Base-by-base conservation (phyloP, 2,113 vertebrate species). In the Brachyhypopomus gauderio region DNA sequence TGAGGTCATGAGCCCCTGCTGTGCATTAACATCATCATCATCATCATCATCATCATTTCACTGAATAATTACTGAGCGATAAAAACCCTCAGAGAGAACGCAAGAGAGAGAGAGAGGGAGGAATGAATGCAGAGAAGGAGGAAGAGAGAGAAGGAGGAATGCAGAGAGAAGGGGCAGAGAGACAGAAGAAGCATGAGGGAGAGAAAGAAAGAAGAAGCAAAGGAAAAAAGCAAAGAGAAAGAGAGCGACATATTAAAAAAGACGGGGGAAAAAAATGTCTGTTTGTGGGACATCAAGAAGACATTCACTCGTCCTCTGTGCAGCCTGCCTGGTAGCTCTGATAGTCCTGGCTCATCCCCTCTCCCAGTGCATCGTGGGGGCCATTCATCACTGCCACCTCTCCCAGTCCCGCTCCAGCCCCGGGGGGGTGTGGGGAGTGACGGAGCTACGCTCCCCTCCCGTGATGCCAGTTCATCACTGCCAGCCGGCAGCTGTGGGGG, bases 391-490 rank as follows among this genome's bases (percentile, higher is more conserved):
- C n/a, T 36, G 12, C 14, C 34, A 5, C 64, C 34, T 70, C 34
- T 70, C 38, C 34, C 8, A 11, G 19, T n/a, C 20, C 19, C 16
- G 4, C 64, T 34, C 30, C 2, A 5, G 8, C 30, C 36, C 64
- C 14, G 45, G 45, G 45, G 45, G 5, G 45, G 2, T 3, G 9
- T 36, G 64, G 11, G 20, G 19, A 41, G 66, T n/a, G 64, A 6
- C 14, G 64, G 25, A 0, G 12, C 27, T 30, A 36, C 3, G 19
- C 34, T 70, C 66, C n/a, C 3, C 3, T 5, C 64, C 38, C 34
- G 22, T 41, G 66, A 38, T n/a, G 66, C 66, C 66, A 41, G 20
- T 70, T 70, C 36, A 70, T 70, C 66, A 41, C 36, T 22, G 22
- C 19, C 64, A 20, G 64, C 64, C 64, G 20, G 30, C 19, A 20